Evolutionary conservation across 2,113 vertebrate species (phyloP), one percentile per base, ranked within the genome.

Genomic region (Papio anubis): DNA sequence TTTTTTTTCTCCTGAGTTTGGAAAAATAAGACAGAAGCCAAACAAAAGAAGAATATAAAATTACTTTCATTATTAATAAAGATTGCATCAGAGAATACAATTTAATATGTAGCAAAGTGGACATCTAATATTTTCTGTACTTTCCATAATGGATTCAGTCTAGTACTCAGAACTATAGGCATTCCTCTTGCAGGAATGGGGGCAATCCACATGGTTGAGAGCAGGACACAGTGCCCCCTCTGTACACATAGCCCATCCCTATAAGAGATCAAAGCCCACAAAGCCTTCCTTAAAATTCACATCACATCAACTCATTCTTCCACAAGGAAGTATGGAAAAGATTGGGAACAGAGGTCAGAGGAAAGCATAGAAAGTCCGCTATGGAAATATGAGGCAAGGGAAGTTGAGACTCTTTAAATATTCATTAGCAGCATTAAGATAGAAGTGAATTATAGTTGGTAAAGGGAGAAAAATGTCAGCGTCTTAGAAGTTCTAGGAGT

Each of bases 21-120:
- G 32, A 91, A 85, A 85, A 93, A 75, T 50, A 97, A 96, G n/a
- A 40, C 21, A 93, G 52, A 79, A 83, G 5, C 11, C 59, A 85
- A 78, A 94, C 2, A 79, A 43, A 83, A 27, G n/a, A 48, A 90
- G 38, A 79, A 27, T 16, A 73, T 66, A 84, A 80, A 80, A 75
- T n/a, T 80, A 4, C 30, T 94, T 85, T 92, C 25, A 32, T 72
- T 82, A 70, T 64, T 88, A 4, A 43, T 52, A 92, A 82, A 57
- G 73, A 17, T 18, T 87, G 17, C 35, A 83, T 84, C 8, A 73
- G 35, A 83, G 20, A 93, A 66, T 90, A 48, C 3, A 64, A 23
- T 78, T 61, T 89, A 90, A 86, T 82, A 76, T 76, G 32, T 64
- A 11, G 13, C 48, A 64, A 95, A 95, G 73, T n/a, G 9, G n/a